These are phyloP conservation scores for Matsumurasca onukii DNA, from an alignment of 1,140 invertebrate species.

Conservation along the genomic window DNA sequence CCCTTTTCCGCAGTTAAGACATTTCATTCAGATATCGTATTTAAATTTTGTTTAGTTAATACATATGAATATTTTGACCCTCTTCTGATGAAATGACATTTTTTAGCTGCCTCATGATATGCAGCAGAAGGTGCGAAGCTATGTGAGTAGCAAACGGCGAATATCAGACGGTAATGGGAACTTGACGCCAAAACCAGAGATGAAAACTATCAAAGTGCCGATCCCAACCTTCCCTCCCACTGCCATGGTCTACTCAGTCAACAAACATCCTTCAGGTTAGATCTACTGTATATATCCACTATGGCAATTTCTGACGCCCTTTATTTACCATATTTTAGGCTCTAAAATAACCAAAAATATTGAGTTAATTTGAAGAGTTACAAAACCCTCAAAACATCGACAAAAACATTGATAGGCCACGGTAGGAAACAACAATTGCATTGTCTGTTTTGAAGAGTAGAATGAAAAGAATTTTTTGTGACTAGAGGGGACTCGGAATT, in stretches of 20 bases:
- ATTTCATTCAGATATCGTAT: neutral
- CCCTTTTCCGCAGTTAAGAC: neutral
- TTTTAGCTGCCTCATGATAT: conserved; percentile 85
- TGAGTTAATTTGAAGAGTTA: too few species aligned
- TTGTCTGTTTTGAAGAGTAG: too few species aligned
- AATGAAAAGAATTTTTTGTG: too few species aligned
- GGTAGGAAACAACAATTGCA: too few species aligned
- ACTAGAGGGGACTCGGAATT: too few species aligned
- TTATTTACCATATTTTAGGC: too few species aligned
- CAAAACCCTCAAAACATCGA: too few species aligned
- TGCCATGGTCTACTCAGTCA: conserved; percentile 84
- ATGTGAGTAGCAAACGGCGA: conserved; percentile 66
- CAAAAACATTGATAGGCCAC: too few species aligned
- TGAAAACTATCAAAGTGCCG: conserved; percentile 74
- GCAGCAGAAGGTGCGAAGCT: conserved; percentile 82
- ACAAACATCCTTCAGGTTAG: conserved; percentile 49
- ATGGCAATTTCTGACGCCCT: too few species aligned
- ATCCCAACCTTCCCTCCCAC: conserved; percentile 85
- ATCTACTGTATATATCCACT: neutral
- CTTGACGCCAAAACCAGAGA: conserved; percentile 52
- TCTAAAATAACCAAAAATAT: too few species aligned
- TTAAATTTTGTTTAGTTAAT: neutral
- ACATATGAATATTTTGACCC: too few species aligned
- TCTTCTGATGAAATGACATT: too few species aligned
- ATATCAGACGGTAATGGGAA: conserved; percentile 48